Evolutionary conservation across 2,888 invertebrate species (phyloP), one percentile per base, ranked within the genome.

Genomic region (Xestia c-nigrum): DNA sequence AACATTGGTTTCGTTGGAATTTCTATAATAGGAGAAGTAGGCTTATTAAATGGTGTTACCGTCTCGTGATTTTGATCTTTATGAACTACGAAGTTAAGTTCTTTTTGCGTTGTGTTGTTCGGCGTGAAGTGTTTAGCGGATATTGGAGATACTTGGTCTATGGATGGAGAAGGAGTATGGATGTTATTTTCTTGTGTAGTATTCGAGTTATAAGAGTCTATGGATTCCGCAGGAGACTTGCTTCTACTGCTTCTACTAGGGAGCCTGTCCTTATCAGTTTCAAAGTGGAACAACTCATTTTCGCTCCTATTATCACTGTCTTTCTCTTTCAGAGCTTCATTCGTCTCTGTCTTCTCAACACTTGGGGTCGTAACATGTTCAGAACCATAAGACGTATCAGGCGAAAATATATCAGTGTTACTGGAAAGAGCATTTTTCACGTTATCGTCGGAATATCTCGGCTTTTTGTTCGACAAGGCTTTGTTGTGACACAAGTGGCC

Each of bases 231-330:
- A 0, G 96, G 96, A 14, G 96, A 96, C 89, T 96, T 96, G 73
- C 96, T 96, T 78, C 96, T 92, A 70, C 94, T 94, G 52, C 91
- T 94, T 4, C 94, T 89, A 81, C 94, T 94, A 0, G 94, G 95
- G n/a, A 95, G 85, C 80, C 95, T 91, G 3, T 96, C 96, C 87
- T 95, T 96, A 74, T 96, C 96, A 31, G 92, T 94, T 88, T 96
- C 96, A 75, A 96, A 96, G 81, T 96, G 96, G 76, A 96, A 96
- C 74, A 97, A 95, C 81, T 98, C 98, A 50, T 97, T 97, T 89
- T 99, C 98, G 91, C 98, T 98, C 79, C 97, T 97, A 89, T 98
- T 98, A 61, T 98, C 97, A 84, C 97, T 97, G 87, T 96, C 96
- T 81, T 94, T 95, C 12, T 96, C 95, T 85, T 93, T 96, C 9